phyloP scores from a whole-genome alignment of 1,140 invertebrate species.

The Acromyrmex echinatior region DNA sequence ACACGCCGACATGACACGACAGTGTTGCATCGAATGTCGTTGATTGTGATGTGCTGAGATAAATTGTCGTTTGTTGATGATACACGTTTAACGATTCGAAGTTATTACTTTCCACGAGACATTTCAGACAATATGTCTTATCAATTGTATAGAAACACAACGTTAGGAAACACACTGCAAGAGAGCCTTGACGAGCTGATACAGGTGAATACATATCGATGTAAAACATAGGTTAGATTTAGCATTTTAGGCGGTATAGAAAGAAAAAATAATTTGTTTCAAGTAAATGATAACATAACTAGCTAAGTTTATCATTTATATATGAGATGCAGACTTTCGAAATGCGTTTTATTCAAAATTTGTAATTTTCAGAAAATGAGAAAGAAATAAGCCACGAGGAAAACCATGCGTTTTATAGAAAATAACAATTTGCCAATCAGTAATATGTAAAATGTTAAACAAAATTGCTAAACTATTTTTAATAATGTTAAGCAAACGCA shows the following conservation, averaged over 20 bases:
- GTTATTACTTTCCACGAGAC: not conserved
- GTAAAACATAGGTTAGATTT: slow-evolving; percentile 53
- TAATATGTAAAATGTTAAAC: no score
- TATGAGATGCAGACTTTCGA: no score
- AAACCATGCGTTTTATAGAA: no score
- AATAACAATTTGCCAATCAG: no score
- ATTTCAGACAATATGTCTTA: slow-evolving; percentile 91
- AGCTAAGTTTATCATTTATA: not conserved
- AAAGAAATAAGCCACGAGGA: no score
- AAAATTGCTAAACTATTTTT: no score
- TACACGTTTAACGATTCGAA: not conserved
- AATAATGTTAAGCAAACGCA: no score
- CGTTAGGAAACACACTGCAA: slow-evolving; percentile 97
- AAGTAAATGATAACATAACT: not conserved
- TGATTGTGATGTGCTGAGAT: not conserved
- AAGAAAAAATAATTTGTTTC: slow-evolving; percentile 20
- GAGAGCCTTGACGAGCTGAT: slow-evolving; percentile 98
- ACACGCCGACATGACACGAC: not conserved
- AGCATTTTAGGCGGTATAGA: not conserved
- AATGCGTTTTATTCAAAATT: no score
- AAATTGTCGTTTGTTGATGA: slow-evolving; percentile 28
- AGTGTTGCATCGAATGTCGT: not conserved
- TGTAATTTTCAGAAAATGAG: no score
- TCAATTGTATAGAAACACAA: slow-evolving; percentile 99
- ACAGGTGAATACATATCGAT: slow-evolving; percentile 87